phyloP scores from a whole-genome alignment of 2,113 vertebrate genomes.

The Dicerorhinus sumatrensis region DNA sequence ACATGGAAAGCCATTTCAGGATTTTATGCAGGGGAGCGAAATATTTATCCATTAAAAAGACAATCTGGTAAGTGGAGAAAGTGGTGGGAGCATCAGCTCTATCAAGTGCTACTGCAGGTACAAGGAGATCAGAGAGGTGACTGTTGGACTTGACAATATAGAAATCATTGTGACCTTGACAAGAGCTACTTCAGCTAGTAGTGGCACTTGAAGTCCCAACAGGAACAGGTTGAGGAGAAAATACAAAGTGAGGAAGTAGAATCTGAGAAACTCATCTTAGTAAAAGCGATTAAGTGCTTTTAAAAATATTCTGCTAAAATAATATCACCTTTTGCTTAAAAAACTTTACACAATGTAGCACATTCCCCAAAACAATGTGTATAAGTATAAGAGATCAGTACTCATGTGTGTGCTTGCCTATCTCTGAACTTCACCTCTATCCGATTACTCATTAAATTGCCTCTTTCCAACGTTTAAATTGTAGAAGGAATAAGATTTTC shows the following conservation, averaged over 20 bases:
- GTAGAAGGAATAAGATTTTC: neutral
- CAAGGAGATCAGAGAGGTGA: neutral
- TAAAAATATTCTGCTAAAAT: neutral
- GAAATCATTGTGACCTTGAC: neutral
- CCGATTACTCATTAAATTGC: neutral
- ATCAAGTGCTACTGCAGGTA: neutral
- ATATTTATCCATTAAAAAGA: neutral
- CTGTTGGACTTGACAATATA: neutral
- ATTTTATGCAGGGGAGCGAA: neutral
- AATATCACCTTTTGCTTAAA: neutral
- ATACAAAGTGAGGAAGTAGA: neutral
- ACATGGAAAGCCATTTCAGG: neutral
- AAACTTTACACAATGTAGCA: neutral
- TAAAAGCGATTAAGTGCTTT: neutral
- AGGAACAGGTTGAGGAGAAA: neutral
- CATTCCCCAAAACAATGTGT: neutral
- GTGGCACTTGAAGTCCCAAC: neutral
- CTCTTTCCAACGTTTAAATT: neutral
- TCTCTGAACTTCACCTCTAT: neutral
- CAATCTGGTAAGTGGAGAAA: neutral
- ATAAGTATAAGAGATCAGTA: neutral
- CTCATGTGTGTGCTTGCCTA: neutral
- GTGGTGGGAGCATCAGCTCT: neutral
- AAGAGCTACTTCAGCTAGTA: neutral
- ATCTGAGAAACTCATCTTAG: neutral